These are phyloP conservation scores for Aphelinus certus DNA, from an alignment of 1,140 invertebrate genomes.

Conservation along the genomic window DNA sequence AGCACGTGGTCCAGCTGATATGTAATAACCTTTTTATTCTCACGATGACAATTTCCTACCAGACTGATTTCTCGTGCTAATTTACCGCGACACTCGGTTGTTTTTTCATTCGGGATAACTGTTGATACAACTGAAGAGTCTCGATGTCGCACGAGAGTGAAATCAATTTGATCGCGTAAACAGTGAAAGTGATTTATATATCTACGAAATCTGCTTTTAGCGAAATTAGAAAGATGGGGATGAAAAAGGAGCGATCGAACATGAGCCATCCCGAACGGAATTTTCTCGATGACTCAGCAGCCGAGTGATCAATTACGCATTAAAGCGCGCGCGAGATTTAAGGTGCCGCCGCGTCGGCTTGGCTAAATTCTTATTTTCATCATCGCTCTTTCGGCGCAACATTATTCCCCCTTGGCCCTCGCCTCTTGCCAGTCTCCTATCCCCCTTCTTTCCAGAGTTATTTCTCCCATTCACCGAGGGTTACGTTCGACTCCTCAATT, in stretches of 20 bases:
- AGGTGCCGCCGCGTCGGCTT: conserved; percentile 9
- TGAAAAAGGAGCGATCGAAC: conserved; percentile 1
- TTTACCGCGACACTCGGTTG: no score
- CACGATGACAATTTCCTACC: no score
- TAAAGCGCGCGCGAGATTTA: conserved; percentile 33
- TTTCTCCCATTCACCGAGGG: neutral
- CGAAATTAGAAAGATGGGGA: conserved; percentile 18
- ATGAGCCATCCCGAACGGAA: neutral
- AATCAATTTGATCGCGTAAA: neutral
- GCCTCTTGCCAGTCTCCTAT: neutral
- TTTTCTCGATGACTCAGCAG: conserved; percentile 31
- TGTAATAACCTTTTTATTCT: no score
- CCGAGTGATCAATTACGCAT: conserved; percentile 33
- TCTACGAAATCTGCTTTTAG: neutral
- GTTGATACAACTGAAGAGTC: no score
- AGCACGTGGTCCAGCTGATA: no score
- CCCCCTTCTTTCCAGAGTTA: neutral
- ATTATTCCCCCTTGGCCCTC: neutral
- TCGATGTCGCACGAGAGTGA: no score
- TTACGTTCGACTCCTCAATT: neutral
- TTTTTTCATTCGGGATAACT: no score
- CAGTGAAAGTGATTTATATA: neutral
- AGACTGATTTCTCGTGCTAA: no score
- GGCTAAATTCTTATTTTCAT: conserved; percentile 22
- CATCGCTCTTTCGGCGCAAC: neutral